phyloP scores from a whole-genome alignment of 1,140 invertebrate species.

The Cheumatopsyche charites region DNA sequence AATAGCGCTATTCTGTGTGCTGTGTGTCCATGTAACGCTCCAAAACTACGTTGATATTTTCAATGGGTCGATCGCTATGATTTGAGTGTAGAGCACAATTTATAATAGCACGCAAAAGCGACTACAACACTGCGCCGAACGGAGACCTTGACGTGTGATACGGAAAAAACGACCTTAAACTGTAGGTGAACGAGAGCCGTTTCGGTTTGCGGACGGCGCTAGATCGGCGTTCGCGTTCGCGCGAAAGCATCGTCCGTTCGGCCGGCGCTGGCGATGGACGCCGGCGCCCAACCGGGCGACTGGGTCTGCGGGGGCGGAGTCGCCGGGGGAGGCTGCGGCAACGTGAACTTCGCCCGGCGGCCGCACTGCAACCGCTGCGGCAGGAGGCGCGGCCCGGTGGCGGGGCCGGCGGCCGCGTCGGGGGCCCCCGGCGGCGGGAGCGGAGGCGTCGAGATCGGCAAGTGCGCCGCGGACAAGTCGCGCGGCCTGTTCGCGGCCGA shows the following conservation, averaged over 20 bases:
- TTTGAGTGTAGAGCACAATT: no score
- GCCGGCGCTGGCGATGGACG: conserved; percentile 19
- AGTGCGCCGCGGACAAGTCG: conserved; percentile 97
- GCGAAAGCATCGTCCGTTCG: not conserved
- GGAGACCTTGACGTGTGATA: no score
- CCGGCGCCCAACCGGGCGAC: conserved; percentile 56
- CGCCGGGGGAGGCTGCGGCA: conserved; percentile 75
- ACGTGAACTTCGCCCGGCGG: conserved; percentile 93
- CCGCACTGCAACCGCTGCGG: conserved; percentile 91
- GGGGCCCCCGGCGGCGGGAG: conserved; percentile 76
- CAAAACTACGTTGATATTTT: no score
- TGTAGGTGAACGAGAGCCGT: no score
- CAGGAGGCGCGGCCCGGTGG: conserved; percentile 72
- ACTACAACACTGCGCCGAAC: no score
- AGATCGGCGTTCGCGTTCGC: no score
- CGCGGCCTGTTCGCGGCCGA: conserved; percentile 97
- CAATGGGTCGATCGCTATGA: no score
- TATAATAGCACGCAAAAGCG: no score
- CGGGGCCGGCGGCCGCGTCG: conserved; percentile 89
- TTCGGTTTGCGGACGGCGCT: no score
- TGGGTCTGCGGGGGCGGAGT: conserved; percentile 62
- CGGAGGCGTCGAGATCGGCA: conserved; percentile 94
- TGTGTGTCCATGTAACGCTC: no score
- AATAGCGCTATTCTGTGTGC: no score
- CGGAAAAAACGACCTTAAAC: no score